phyloP scores from a whole-genome alignment of 2,797 vertebrate genomes.

The Lindbergichthys nudifrons region DNA sequence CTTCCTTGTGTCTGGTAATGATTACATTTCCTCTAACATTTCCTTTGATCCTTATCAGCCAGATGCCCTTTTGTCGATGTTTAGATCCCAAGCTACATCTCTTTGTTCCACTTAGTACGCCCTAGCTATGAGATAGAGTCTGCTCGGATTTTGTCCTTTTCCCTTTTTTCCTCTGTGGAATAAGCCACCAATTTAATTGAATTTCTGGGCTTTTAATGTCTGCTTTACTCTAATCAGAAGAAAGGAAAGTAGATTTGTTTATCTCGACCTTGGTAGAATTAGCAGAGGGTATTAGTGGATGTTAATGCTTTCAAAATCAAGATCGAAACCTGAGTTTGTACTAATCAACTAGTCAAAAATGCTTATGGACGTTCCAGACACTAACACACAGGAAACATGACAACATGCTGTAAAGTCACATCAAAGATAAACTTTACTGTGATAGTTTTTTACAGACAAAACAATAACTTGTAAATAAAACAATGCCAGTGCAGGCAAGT shows the following conservation, averaged over 20 bases:
- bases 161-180: constrained; percentile 75
- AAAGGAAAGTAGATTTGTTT: constrained; percentile 77
- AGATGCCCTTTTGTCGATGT: constrained; percentile 81
- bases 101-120: constrained; percentile 78
- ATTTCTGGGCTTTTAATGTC: constrained; percentile 87
- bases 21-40: constrained; percentile 78
- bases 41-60: constrained; percentile 82
- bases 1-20: constrained; percentile 68
- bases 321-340: constrained; percentile 59
- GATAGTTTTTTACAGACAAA: constrained; percentile 32
- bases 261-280: constrained; percentile 86
- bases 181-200: constrained; percentile 86
- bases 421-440: constrained; percentile 19
- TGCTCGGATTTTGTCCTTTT: constrained; percentile 71
- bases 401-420: constrained; percentile 46
- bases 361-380: constrained; percentile 58
- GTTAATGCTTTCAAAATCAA: constrained; percentile 57
- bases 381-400: constrained; percentile 23
- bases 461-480: constrained; percentile 24
- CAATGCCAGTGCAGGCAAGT: constrained; percentile 35
- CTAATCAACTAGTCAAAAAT: constrained; percentile 68
- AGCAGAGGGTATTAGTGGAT: constrained; percentile 70
- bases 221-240: constrained; percentile 86
- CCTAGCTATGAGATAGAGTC: constrained; percentile 74
- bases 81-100: constrained; percentile 76